Evolutionary conservation across 2,113 vertebrate species (phyloP).

Genomic region (Dasyornis broadbenti): DNA sequence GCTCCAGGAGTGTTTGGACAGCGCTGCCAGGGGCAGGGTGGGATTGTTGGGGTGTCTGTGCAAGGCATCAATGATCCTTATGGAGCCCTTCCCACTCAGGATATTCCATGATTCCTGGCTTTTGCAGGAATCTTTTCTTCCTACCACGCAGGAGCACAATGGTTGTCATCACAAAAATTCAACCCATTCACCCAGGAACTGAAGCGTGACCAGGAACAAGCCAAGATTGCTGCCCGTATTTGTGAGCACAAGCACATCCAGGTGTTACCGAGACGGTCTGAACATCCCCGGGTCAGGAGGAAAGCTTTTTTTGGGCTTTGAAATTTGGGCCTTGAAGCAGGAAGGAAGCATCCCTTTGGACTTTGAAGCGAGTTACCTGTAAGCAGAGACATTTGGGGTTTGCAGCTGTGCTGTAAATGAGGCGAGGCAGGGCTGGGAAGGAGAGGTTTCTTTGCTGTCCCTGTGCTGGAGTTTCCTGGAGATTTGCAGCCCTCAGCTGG

Average conservation of each 20-base stretch:
- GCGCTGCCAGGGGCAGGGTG: fast-evolving
- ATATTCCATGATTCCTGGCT: not conserved
- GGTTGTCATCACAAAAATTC: not conserved
- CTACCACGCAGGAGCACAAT: fast-evolving
- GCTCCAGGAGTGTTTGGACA: not conserved
- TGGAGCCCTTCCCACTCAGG: not conserved
- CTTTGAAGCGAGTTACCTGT: fast-evolving
- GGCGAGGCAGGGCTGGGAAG: not conserved
- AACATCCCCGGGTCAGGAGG: not conserved
- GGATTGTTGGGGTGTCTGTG: not conserved
- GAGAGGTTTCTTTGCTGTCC: not conserved
- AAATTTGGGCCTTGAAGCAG: not conserved
- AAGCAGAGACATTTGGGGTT: not conserved
- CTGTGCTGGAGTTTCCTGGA: not conserved
- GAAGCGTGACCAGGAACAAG: not conserved
- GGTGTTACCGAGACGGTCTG: not conserved
- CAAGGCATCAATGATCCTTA: too few relatives aligned
- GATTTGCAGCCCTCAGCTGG: constrained; percentile 29
- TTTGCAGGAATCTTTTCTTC: not conserved
- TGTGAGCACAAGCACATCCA: not conserved
- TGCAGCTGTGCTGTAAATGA: not conserved
- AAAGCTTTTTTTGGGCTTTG: not conserved
- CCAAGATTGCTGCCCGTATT: not conserved
- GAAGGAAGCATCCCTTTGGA: not conserved
- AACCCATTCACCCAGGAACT: not conserved